Evolutionary conservation across 2,797 vertebrate species (phyloP), one percentile per base, ranked within the genome.

Genomic region (Lates japonicus): DNA sequence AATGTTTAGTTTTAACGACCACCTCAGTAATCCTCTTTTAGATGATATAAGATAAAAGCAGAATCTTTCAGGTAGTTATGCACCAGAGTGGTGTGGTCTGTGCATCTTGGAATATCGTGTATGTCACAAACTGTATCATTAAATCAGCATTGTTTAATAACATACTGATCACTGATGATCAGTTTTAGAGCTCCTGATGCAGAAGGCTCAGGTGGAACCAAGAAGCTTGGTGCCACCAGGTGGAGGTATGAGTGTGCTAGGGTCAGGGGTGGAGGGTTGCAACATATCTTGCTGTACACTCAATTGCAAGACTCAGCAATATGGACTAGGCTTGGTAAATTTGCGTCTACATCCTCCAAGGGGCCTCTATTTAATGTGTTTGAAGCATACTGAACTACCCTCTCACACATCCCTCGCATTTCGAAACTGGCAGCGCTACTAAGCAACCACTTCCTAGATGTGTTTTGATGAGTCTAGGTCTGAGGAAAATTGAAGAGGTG

Each of bases 331-430:
- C n/a, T n/a, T n/a, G 90, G 80, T 92, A 85, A 92, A 88, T n/a
- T n/a, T n/a, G n/a, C n/a, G n/a, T n/a, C 89, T 87, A 84, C 82
- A 86, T 89, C 89, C 88, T 91, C 80, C 72, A 80, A 90, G n/a
- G 90, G 90, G 88, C 87, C 86, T 84, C 82, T n/a, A 84, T 88
- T 87, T 94, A 93, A 94, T 93, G 83, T 90, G 85, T 91, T 90
- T 87, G 91, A 87, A 90, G 92, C 87, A 80, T 87, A 76, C 92
- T 92, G 92, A 85, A 92, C 86, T 87, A 77, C 64, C 90, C 89
- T 84, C 88, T 90, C 90, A n/a, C 78, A 82, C 78, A 87, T 86
- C 92, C 62, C 81, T 88, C n/a, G 86, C 92, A 81, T 84, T 81
- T n/a, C n/a, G 75, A 65, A 79, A 80, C 77, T 33, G 84, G 82